These are phyloP conservation scores for Heliconius sara DNA, from an alignment of 2,888 invertebrate genomes.

Conservation along the genomic window DNA sequence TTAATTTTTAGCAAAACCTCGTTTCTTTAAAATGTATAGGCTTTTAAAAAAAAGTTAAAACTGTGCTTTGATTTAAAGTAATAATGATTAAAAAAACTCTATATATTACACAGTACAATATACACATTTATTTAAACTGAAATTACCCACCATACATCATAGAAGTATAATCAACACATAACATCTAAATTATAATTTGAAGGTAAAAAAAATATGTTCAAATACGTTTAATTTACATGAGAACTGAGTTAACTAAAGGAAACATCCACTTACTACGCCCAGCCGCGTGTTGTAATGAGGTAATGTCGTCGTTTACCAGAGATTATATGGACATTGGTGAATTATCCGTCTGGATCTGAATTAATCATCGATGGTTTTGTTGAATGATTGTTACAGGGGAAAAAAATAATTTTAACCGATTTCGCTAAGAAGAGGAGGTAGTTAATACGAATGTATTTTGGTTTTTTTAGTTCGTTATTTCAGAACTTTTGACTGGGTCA, in stretches of 20 bases:
- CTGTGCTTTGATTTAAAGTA: too few species aligned
- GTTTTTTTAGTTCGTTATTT: too few species aligned
- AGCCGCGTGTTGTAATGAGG: conserved; percentile 36
- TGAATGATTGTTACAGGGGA: neutral
- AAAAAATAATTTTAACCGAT: too few species aligned
- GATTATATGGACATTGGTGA: conserved; percentile 1
- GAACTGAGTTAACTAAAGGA: conserved; percentile 44
- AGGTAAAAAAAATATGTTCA: neutral
- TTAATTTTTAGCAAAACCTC: too few species aligned
- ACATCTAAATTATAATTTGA: neutral
- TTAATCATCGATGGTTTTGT: conserved; percentile 17
- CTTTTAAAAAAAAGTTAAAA: too few species aligned
- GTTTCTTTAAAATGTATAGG: too few species aligned
- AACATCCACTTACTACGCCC: conserved; percentile 45
- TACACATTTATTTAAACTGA: too few species aligned
- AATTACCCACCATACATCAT: neutral
- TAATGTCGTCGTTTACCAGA: conserved; percentile 28
- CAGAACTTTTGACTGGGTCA: too few species aligned
- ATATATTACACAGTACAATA: too few species aligned
- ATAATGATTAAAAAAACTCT: too few species aligned
- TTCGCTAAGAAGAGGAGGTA: too few species aligned
- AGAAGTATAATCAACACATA: neutral
- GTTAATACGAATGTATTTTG: too few species aligned
- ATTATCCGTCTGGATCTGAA: conserved; percentile 10
- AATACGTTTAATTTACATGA: conserved; percentile 12